Evolutionary conservation across 2,797 vertebrate genomes (phyloP).

Genomic region (Epinephelus coioides): DNA sequence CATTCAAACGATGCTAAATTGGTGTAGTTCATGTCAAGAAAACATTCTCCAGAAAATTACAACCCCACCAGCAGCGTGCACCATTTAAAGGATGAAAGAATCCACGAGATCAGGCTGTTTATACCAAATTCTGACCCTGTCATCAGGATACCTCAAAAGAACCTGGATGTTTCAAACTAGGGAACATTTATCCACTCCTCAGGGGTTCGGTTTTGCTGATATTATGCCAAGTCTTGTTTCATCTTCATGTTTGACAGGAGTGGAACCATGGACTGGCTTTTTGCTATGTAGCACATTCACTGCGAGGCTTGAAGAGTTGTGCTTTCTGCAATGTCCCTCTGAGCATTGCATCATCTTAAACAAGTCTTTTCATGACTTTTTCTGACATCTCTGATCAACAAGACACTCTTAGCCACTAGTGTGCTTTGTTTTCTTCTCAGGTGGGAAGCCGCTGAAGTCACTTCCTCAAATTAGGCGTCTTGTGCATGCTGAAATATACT

Average conservation of each 20-base stretch:
- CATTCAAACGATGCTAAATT: constrained; percentile 35
- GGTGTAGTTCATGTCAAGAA: constrained; percentile 13
- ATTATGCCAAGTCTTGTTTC: constrained; percentile 25
- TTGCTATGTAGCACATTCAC: constrained; percentile 23
- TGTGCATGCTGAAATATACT: constrained; percentile 3
- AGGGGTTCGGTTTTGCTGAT: constrained; percentile 10
- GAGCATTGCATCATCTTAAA: constrained; percentile 33
- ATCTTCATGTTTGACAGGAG: constrained; percentile 39
- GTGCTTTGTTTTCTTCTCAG: constrained; percentile 37
- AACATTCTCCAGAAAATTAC: constrained; percentile 20
- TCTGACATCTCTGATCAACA: constrained; percentile 28
- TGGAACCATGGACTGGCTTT: constrained; percentile 12
- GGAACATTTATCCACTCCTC: constrained; percentile 17
- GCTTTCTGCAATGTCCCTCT: constrained; percentile 29
- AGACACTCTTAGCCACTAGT: constrained; percentile 13
- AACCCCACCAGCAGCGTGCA: constrained; percentile 1
- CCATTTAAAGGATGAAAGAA: constrained; percentile 11
- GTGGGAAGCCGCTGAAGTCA: constrained; percentile 27
- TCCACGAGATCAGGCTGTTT: constrained; percentile 10
- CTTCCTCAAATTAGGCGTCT: constrained; percentile 20
- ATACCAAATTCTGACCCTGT: constrained; percentile 19
- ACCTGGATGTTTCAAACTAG: constrained; percentile 5
- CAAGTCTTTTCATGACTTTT: constrained; percentile 20
- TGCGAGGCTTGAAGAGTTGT: constrained; percentile 10
- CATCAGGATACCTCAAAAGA: constrained; percentile 7